Percentiles rank a stretch among this genome's conserved stretches.
These are phyloP conservation scores for Euschistus heros DNA, from an alignment of 1,140 invertebrate genomes.

Conservation along the genomic window DNA sequence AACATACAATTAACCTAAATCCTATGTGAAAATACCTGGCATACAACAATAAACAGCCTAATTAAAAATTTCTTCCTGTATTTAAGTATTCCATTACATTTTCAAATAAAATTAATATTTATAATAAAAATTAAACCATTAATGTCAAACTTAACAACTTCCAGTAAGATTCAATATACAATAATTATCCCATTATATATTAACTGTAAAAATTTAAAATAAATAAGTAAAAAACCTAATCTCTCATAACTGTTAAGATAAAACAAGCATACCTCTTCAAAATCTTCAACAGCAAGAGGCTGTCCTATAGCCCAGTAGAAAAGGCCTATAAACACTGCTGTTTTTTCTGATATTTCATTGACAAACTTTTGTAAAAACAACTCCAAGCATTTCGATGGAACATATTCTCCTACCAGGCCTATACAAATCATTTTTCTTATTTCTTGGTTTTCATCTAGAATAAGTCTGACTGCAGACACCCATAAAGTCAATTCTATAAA, in stretches of 20 bases:
- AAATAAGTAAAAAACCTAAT: background rate
- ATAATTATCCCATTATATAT: no score
- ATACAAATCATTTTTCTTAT: background rate
- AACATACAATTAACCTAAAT: no score
- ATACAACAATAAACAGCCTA: no score
- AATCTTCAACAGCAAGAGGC: background rate
- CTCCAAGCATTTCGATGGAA: background rate
- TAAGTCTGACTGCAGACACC: background rate
- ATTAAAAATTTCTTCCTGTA: no score
- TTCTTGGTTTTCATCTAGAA: background rate
- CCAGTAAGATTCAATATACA: no score
- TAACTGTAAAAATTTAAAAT: background rate
- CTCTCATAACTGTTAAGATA: background rate
- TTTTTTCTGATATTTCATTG: background rate
- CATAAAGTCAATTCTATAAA: background rate
- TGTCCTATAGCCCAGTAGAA: constrained; percentile 5
- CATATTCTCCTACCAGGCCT: background rate
- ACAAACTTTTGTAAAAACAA: background rate
- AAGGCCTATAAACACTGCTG: background rate
- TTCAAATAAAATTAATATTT: no score
- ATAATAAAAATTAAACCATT: no score
- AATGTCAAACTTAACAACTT: no score
- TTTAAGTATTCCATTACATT: no score
- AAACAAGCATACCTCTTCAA: background rate
- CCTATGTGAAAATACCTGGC: no score